Evolutionary conservation across 2,797 vertebrate species (phyloP).

Genomic region (Artibeus jamaicensis): DNA sequence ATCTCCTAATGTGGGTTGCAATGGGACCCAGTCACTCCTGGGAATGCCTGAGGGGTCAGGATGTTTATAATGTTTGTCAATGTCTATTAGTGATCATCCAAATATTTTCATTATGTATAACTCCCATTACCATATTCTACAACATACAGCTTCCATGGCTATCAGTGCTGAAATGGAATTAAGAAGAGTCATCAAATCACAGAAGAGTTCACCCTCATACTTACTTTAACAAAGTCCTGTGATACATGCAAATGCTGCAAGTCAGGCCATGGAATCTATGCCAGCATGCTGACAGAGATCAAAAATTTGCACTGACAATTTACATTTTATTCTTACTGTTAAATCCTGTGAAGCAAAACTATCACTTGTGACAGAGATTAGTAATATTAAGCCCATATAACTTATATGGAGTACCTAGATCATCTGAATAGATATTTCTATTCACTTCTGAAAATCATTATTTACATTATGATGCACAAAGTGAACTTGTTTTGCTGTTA

Average conservation of each 20-base stretch:
- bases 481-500: constrained; percentile 9
- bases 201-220: neutral
- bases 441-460: neutral
- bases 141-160: neutral
- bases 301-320: neutral
- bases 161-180: neutral
- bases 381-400: neutral
- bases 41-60: neutral
- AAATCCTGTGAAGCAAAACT: neutral
- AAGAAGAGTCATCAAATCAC: neutral
- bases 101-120: neutral
- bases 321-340: neutral
- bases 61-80: neutral
- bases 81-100: neutral
- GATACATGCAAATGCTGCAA: neutral
- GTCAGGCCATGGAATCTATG: neutral
- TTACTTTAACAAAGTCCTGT: neutral
- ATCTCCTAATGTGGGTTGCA: neutral
- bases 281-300: neutral
- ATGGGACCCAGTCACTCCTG: neutral
- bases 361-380: neutral
- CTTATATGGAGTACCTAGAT: neutral
- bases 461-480: neutral
- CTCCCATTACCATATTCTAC: neutral
- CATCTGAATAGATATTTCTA: neutral